Conservation (phyloP, 2,113 vertebrate species). For the Equus quagga region DNA sequence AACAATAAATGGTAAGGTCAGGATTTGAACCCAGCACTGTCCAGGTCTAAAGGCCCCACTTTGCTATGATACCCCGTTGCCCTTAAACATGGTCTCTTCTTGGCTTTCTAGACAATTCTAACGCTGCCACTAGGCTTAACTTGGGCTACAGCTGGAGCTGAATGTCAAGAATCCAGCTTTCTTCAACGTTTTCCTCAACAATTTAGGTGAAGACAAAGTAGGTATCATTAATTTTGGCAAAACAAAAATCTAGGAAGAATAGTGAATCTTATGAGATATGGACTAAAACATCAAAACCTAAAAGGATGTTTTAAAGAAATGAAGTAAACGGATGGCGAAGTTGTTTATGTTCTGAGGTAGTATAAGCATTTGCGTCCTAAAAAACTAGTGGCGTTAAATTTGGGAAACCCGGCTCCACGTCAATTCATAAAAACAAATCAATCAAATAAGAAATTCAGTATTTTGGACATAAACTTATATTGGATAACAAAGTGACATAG, state of each 20-base stretch:
- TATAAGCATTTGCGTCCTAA: background rate
- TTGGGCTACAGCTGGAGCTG: background rate
- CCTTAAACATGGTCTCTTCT: background rate
- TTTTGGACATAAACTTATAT: background rate
- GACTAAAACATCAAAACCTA: background rate
- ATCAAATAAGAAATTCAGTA: background rate
- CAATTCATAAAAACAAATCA: background rate
- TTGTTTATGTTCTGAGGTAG: background rate
- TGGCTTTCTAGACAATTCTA: background rate
- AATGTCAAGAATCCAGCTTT: background rate
- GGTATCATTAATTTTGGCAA: background rate
- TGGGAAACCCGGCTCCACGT: background rate
- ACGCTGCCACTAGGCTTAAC: background rate
- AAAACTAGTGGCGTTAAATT: background rate
- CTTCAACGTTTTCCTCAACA: background rate
- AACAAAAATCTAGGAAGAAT: background rate
- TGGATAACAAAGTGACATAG: background rate
- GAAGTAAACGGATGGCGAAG: background rate
- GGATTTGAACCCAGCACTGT: background rate
- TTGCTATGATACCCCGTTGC: background rate
- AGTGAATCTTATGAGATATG: background rate
- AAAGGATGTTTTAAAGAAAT: background rate
- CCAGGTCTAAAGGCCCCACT: background rate
- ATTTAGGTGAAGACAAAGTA: background rate
- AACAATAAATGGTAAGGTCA: background rate